A percentile compares a stretch with the other conserved stretches of the same genome.
Evolutionary conservation across 2,113 vertebrate species (phyloP).

Genomic region (Tachysurus vachellii): DNA sequence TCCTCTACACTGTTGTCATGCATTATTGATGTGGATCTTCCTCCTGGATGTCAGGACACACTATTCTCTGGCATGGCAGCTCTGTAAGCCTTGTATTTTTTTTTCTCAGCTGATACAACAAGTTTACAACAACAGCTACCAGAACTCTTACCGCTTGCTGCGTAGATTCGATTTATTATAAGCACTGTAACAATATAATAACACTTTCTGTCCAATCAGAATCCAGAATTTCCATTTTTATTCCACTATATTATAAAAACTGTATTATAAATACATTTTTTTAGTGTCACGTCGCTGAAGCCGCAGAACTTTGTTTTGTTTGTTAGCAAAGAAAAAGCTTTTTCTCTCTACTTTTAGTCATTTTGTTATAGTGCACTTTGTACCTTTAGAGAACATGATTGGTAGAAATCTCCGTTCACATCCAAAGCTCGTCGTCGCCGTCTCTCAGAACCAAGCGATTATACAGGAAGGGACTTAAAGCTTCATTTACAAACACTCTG

Average conservation of each 20-base stretch:
- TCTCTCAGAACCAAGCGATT: background rate
- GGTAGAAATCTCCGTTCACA: background rate
- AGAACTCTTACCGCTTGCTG: no score
- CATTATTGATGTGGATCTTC: slow-evolving; percentile 55
- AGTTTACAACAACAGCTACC: background rate
- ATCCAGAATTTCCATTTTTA: background rate
- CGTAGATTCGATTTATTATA: background rate
- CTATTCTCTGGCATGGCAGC: slow-evolving; percentile 12
- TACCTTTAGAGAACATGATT: background rate
- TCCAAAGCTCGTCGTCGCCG: background rate
- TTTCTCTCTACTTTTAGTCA: background rate
- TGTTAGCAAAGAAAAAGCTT: background rate
- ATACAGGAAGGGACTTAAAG: background rate
- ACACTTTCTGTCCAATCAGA: background rate
- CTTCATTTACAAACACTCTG: background rate
- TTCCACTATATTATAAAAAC: background rate
- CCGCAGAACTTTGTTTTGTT: background rate
- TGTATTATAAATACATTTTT: background rate
- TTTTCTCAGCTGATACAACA: background rate
- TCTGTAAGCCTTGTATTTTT: background rate
- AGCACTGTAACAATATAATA: background rate
- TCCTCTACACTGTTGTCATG: slow-evolving; percentile 46
- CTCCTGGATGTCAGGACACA: slow-evolving; percentile 43
- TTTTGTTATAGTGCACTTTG: background rate
- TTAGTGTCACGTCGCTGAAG: background rate